Conservation (phyloP, 2,113 vertebrate genomes). For the Salvelinus sp. region DNA sequence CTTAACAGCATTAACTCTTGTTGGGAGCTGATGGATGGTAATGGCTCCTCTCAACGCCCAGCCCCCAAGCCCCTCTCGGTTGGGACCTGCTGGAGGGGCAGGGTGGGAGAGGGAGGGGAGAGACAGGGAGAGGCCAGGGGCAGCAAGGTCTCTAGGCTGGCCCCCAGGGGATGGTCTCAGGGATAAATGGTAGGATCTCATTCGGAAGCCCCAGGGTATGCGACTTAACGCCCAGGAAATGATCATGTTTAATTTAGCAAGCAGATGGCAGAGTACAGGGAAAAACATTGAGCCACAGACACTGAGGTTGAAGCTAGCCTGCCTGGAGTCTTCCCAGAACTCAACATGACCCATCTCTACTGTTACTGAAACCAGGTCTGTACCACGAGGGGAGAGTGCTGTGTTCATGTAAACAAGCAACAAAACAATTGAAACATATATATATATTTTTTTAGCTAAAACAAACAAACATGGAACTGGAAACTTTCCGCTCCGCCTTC, state of each 20-base stretch:
- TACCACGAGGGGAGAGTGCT: conserved; percentile 20
- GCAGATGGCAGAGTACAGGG: conserved; percentile 70
- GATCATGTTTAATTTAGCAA: conserved; percentile 82
- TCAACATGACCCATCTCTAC: conserved; percentile 20
- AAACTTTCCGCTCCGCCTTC: conserved; percentile 12
- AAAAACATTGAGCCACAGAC: conserved; percentile 49
- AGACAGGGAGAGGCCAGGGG: conserved; percentile 30
- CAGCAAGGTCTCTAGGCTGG: conserved; percentile 62
- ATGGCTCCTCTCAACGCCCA: conserved; percentile 59
- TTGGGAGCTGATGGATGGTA: conserved; percentile 71
- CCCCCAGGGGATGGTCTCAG: conserved; percentile 65
- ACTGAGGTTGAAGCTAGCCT: conserved; percentile 63
- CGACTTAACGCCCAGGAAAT: conserved; percentile 77
- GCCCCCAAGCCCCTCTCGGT: conserved; percentile 64
- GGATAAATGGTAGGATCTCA: conserved; percentile 75
- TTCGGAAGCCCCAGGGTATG: conserved; percentile 60
- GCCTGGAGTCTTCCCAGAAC: conserved; percentile 59
- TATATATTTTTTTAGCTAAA: not conserved
- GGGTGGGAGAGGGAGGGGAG: conserved; percentile 31
- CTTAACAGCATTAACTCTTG: conserved; percentile 73
- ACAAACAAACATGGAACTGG: conserved; percentile 9
- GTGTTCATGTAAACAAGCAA: conserved; percentile 49
- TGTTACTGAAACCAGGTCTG: conserved; percentile 30
- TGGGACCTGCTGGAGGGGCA: conserved; percentile 56
- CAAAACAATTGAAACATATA: conserved; percentile 12